Conservation (phyloP, 2,113 vertebrate species). For the Ondatra zibethicus region DNA sequence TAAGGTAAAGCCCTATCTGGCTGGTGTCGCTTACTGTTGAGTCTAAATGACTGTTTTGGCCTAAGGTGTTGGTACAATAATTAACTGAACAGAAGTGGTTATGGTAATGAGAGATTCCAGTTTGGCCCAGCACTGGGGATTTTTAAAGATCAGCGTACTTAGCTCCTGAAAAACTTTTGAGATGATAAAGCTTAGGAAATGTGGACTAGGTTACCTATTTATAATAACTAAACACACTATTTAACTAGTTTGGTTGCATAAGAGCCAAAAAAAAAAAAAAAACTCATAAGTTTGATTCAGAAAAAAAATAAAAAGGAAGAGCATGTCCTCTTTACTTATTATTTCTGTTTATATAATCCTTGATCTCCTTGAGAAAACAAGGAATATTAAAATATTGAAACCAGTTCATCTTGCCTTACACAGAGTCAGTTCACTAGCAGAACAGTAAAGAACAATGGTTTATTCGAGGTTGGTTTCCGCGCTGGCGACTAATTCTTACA, state of each 20-base stretch:
- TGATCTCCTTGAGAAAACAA: conserved; percentile 46
- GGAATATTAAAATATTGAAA: conserved; percentile 72
- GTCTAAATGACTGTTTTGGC: conserved; percentile 36
- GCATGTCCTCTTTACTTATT: conserved; percentile 1
- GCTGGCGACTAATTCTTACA: conserved; percentile 4
- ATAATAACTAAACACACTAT: conserved; percentile 60
- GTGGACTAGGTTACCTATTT: conserved; percentile 53
- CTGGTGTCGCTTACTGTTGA: conserved; percentile 45
- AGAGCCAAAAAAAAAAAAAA: not conserved
- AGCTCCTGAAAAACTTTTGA: conserved; percentile 60
- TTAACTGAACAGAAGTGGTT: conserved; percentile 67
- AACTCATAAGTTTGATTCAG: conserved; percentile 39
- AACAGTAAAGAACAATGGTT: conserved; percentile 59
- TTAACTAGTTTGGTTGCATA: conserved; percentile 38
- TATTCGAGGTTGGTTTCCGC: conserved; percentile 34
- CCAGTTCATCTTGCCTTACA: conserved; percentile 69
- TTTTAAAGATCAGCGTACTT: conserved; percentile 59
- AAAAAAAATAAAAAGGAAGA: not conserved
- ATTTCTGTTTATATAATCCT: conserved; percentile 59
- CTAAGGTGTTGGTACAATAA: conserved; percentile 65
- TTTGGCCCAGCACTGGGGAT: conserved; percentile 60
- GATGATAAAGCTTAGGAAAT: conserved; percentile 44
- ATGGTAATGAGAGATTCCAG: conserved; percentile 68
- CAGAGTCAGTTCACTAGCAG: conserved; percentile 28
- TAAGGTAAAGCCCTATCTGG: conserved; percentile 13